Conservation (phyloP, 2,113 vertebrate genomes). For the Apteryx mantelli region DNA sequence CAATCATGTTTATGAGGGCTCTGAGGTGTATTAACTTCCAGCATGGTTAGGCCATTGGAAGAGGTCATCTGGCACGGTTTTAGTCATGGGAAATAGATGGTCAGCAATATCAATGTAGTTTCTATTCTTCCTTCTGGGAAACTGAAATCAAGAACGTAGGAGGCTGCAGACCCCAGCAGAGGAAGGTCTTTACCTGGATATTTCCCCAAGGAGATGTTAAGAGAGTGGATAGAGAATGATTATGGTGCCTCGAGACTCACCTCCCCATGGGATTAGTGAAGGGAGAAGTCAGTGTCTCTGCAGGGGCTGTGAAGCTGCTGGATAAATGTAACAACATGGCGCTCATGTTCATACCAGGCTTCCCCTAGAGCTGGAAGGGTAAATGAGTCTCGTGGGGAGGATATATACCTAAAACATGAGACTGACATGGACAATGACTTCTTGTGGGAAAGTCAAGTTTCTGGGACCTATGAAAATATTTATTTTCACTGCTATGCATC, state of each 20-base stretch:
- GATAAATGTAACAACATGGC: neutral
- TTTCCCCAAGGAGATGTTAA: neutral
- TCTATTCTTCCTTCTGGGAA: neutral
- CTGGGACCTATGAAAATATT: neutral
- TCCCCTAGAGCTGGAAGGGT: neutral
- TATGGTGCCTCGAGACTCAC: neutral
- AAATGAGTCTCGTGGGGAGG: neutral
- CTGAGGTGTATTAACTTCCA: neutral
- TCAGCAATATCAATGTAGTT: neutral
- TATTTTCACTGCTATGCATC: neutral
- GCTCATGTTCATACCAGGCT: neutral
- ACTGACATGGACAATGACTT: neutral
- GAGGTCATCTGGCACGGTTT: neutral
- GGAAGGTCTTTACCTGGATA: neutral
- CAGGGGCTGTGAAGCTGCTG: neutral
- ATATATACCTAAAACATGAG: neutral
- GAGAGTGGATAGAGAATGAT: neutral
- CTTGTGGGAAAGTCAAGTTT: neutral
- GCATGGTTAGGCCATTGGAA: neutral
- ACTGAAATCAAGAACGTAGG: neutral
- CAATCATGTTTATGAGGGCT: neutral
- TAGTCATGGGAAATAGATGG: neutral
- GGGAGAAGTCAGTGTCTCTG: neutral
- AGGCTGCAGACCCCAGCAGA: neutral
- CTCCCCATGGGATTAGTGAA: neutral